Base-by-base conservation (phyloP, 92 coral and sea anemone species). In the Zoanthus gigantus region DNA sequence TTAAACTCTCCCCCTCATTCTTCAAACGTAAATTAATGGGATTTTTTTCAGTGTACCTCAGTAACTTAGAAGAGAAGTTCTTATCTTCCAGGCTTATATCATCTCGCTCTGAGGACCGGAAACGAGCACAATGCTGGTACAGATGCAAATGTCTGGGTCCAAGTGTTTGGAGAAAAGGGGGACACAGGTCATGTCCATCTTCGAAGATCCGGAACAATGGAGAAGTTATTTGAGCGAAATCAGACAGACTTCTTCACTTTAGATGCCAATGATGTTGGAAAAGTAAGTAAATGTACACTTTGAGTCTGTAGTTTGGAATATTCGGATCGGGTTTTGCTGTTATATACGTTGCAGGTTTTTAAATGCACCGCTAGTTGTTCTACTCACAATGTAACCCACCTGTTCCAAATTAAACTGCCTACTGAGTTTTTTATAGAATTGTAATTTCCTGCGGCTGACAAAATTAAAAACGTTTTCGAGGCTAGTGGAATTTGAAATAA, bases 171-270 rank as follows among this genome's bases (percentile, higher is more conserved):
- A 0, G 99, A 97, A 52, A 92, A 93, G 83, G 99, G 98, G 0
- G 98, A 94, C 69, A 97, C 99, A 0, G 99, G 99, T 0, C 87
- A 87, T 31, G 95, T 97, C 9, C 95, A 95, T 68, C 92, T 97
- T 18, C 86, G 95, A 68, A 93, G 95, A 88, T 94, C 98, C 10
- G 99, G 98, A 5, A 93, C 89, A 78, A 85, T 93, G 96, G 96
- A 95, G 77, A 87, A 87, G 46, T 84, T 96, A 54, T 97, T 97
- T 90, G 99, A 94, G 71, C 93, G 98, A 67, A 97, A 96, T 50
- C 98, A 97, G 61, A 95, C 99, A 58, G 99, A 97, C 85, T 97
- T 95, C 91, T 97, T 97, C 66, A 97, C 98, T 34, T 86, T 97
- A 32, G 95, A 94, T 34, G 99, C 99, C 69, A 94, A 88, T 71